Evolutionary conservation across 2,113 vertebrate genomes (phyloP), one percentile per base, ranked within the genome.

Genomic region (Sturnus vulgaris): DNA sequence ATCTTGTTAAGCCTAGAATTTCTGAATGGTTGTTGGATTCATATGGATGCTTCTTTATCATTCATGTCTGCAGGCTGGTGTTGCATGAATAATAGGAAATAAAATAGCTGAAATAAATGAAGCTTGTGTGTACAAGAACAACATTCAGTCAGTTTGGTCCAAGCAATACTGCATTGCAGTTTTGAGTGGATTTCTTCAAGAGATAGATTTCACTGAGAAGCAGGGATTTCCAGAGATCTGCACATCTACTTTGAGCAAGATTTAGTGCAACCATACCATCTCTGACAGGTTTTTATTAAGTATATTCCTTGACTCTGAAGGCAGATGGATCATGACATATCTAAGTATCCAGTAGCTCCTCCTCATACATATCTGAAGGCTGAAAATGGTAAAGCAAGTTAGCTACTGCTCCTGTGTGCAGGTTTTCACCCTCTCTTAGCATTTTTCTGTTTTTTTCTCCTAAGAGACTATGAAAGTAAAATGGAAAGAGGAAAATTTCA

Each of bases 361-460:
- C 16, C 24, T 56, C 2, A 5, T 72, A 44, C 5, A 16, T 31
- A 77, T 42, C 9, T 73, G 46, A 66, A 92, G 84, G 12, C 10
- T 83, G 28, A 65, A 92, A 86, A 55, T 27, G 5, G 11, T 25
- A 82, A 77, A 75, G 3, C 1, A 8, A 77, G 16, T 13, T 53
- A 31, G 4, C 5, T 68, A 17, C 22, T 47, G 21, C 49, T 87
- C 9, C 69, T 81, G 5, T 50, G 28, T 44, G 33, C 25, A 85
- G 11, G 1, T 61, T 71, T 71, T 52, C 19, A 71, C 2, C 1
- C 1, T 8, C 5, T 18, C 6, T 59, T 16, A 66, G 8, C 0
- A 7, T 60, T 90, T 73, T 60, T 47, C 17, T 64, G 3, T 50
- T 86, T 55, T 55, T 60, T 84, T 82, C 15, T 65, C 25, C 23